Base-by-base conservation (phyloP, 2,797 vertebrate species). In the Yasuhikotakia modesta region DNA sequence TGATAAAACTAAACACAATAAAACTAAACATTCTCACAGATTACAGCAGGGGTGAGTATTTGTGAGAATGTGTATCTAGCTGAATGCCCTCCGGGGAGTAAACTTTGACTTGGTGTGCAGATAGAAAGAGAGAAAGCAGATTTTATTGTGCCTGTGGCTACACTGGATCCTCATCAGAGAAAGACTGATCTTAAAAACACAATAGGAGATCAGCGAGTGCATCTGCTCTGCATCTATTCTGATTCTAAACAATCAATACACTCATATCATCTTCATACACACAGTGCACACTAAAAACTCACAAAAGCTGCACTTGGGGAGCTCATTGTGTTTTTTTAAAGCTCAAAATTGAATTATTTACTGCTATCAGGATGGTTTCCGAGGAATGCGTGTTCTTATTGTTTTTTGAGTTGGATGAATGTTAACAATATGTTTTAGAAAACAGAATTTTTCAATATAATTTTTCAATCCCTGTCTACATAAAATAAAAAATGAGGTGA, bases 151-250 rank as follows among this genome's bases (percentile, higher is more conserved):
- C 86, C 75, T 79, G 50, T 78, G 86, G 79, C 85, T 83, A 71
- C 85, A 84, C 83, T 88, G 87, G 87, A 86, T 84, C 81, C 79
- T 87, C 85, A 88, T 85, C 83, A 84, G 75, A 82, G 86, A 78
- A 82, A 80, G 82, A 80, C 73, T 72, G 69, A 67, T 71, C 71
- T 82, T 73, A 84, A 81, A 76, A 72, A 70, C 57, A 79, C 81
- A 35, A 73, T 45, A 61, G 72, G 79, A 76, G 73, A 63, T 76
- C 80, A 74, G 72, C 61, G 79, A 83, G 77, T 78, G 78, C 85
- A 85, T 75, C 78, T 69, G 43, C 78, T 67, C 71, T 53, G 80
- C 76, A 71, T 81, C 46, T 46, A 60, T 72, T 73, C 84, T 79
- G 67, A 76, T 70, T 78, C 70, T 60, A 87, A 84, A 83, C 79